Conservation (phyloP, 2,888 invertebrate species). For the Carcina quercana region DNA sequence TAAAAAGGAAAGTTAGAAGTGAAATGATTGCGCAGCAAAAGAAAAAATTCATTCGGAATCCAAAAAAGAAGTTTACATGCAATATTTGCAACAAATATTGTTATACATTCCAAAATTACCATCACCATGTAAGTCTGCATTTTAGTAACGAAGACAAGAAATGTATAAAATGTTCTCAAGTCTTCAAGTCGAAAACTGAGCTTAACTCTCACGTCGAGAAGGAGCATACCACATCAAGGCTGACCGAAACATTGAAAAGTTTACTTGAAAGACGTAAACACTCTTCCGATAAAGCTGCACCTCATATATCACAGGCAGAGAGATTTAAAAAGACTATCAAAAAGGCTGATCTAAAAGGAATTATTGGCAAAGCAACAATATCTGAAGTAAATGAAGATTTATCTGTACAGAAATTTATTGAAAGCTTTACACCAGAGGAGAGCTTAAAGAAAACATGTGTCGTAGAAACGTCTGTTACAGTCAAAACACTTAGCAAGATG, state of each 20-base stretch:
- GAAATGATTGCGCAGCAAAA: conserved; percentile 7
- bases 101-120: conserved; percentile 53
- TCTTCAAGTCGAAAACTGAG: conserved; percentile 32
- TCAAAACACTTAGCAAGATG: conserved; percentile 21
- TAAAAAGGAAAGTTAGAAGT: conserved; percentile 2
- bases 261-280: conserved; percentile 41
- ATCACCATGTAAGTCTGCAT: conserved; percentile 50
- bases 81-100: conserved; percentile 48
- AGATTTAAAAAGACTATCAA: conserved; percentile 38
- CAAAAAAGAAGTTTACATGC: conserved; percentile 36
- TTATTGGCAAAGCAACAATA: conserved; percentile 26
- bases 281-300: conserved; percentile 1
- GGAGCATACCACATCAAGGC: conserved; percentile 40
- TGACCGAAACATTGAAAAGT: conserved; percentile 51
- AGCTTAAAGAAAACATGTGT: conserved; percentile 16
- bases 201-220: conserved; percentile 34
- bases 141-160: conserved; percentile 31
- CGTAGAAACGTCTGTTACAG: conserved; percentile 18
- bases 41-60: conserved; percentile 7
- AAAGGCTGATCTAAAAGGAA: conserved; percentile 23
- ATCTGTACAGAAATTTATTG: conserved; percentile 52
- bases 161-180: conserved; percentile 47
- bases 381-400: conserved; percentile 24
- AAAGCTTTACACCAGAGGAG: conserved; percentile 49
- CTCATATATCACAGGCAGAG: conserved; percentile 19